These are phyloP conservation scores for Anas acuta DNA, from an alignment of 2,797 vertebrate species.

Conservation along the genomic window DNA sequence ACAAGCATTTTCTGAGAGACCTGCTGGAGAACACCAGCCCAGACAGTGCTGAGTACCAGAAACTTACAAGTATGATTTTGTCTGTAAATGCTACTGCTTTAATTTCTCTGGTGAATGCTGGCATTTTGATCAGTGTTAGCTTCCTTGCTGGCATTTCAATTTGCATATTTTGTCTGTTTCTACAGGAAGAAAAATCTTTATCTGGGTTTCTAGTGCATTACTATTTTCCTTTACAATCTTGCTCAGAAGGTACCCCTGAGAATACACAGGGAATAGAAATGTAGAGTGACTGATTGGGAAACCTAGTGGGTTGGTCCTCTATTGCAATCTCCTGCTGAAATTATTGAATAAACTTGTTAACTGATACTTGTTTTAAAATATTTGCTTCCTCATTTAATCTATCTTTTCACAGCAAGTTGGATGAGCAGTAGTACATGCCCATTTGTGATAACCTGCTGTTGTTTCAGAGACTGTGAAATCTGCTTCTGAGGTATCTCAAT, in stretches of 20 bases:
- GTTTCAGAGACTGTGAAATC: conserved; percentile 74
- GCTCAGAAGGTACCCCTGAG: background rate
- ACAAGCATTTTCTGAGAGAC: conserved; percentile 85
- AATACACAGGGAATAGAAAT: background rate
- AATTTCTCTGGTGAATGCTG: conserved; percentile 2
- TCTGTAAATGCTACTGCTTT: background rate
- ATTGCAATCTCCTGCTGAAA: background rate
- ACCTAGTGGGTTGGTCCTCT: background rate
- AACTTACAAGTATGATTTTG: conserved; percentile 85
- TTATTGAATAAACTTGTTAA: background rate
- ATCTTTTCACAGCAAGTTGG: background rate
- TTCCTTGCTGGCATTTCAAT: background rate
- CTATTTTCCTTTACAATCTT: background rate
- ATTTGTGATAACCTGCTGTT: background rate
- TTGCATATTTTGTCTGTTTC: background rate
- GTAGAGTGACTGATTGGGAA: background rate
- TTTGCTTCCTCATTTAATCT: background rate
- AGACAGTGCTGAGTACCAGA: conserved; percentile 81
- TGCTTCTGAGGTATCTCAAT: conserved; percentile 61
- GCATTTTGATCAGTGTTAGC: background rate
- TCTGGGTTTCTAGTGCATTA: background rate
- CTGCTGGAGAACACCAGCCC: conserved; percentile 87
- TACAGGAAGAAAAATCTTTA: background rate
- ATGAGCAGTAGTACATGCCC: rapidly evolving
- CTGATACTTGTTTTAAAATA: background rate